Evolutionary conservation across 2,888 invertebrate species (phyloP).

Genomic region (Apamea epomidion): DNA sequence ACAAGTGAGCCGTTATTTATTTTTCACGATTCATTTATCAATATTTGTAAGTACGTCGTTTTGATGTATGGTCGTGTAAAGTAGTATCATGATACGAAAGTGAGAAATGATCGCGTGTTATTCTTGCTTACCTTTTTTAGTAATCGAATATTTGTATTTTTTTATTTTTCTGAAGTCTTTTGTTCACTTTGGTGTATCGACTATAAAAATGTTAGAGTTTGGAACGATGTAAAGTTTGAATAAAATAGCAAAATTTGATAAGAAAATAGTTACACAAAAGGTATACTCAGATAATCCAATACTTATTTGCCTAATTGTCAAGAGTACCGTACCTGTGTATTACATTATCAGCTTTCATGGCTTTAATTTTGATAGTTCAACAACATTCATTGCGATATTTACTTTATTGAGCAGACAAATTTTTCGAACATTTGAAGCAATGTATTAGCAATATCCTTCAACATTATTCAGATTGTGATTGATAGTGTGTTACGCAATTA

Average conservation of each 20-base stretch:
- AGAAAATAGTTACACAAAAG: neutral
- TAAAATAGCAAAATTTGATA: no score
- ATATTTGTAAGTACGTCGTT: constrained; percentile 64
- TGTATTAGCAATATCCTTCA: neutral
- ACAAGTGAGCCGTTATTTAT: constrained; percentile 55
- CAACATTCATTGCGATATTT: neutral
- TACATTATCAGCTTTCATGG: neutral
- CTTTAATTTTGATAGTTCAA: neutral
- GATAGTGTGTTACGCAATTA: neutral
- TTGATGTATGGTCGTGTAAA: constrained; percentile 62
- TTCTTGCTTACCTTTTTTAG: constrained; percentile 41
- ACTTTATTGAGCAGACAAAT: neutral
- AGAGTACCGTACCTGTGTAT: neutral
- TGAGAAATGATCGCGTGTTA: constrained; percentile 52
- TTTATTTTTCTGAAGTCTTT: constrained; percentile 25
- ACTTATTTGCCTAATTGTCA: neutral
- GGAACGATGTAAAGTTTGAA: neutral
- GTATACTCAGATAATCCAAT: neutral
- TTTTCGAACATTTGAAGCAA: neutral
- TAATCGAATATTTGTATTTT: constrained; percentile 36
- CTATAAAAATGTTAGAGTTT: neutral
- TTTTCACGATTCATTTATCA: constrained; percentile 68
- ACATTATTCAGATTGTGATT: neutral
- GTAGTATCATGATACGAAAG: constrained; percentile 55
- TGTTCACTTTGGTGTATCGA: neutral